These are phyloP conservation scores for Brenthis ino DNA, from an alignment of 2,888 invertebrate species.

Conservation along the genomic window DNA sequence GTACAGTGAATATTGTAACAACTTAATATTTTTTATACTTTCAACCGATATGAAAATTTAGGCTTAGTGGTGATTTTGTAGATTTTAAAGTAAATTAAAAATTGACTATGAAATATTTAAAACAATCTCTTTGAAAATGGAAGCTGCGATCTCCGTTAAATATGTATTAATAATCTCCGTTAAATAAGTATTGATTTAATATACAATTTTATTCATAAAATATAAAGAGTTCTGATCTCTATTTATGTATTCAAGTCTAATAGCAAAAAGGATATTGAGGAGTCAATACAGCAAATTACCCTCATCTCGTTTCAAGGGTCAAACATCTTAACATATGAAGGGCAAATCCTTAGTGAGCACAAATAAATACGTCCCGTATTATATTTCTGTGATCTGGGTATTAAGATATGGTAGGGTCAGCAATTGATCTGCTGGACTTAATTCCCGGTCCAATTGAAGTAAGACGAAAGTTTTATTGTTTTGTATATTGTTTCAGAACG, in stretches of 20 bases:
- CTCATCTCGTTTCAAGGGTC: slow-evolving; percentile 72
- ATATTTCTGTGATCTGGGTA: slow-evolving; percentile 76
- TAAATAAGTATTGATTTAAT: not conserved
- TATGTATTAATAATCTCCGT: too few species aligned
- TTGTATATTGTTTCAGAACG: slow-evolving; percentile 32
- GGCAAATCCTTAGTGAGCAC: slow-evolving; percentile 74
- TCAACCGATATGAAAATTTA: too few species aligned
- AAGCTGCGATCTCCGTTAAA: too few species aligned
- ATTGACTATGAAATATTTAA: too few species aligned
- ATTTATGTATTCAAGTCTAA: slow-evolving; percentile 42
- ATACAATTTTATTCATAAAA: not conserved
- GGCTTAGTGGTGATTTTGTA: too few species aligned
- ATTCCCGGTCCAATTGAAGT: slow-evolving; percentile 59
- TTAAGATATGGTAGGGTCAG: slow-evolving; percentile 75
- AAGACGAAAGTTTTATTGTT: slow-evolving; percentile 59
- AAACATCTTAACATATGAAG: slow-evolving; percentile 72
- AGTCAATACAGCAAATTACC: slow-evolving; percentile 71
- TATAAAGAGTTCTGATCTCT: not conserved
- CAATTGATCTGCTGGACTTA: slow-evolving; percentile 56
- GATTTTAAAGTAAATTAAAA: too few species aligned
- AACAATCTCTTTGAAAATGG: too few species aligned
- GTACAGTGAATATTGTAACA: too few species aligned
- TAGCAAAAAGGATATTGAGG: slow-evolving; percentile 51
- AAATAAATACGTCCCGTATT: slow-evolving; percentile 77
- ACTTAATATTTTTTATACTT: too few species aligned